Base-by-base conservation (phyloP, 2,888 invertebrate species). In the Nowickia ferox region DNA sequence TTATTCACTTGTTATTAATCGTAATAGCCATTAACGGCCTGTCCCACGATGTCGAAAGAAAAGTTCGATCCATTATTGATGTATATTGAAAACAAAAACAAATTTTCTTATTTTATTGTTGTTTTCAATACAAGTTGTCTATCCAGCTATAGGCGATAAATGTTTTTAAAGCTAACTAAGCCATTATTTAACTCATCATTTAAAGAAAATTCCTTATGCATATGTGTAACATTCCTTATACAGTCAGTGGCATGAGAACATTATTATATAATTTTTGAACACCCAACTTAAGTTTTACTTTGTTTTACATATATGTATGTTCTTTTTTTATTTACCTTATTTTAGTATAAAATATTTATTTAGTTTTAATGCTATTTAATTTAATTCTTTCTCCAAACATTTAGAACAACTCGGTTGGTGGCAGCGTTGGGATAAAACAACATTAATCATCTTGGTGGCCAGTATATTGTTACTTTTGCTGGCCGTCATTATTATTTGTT, bases 381-480 rank as follows among this genome's bases (percentile, higher is more conserved):
- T 38, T n/a, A 15, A 44, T 17, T 59, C 17, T 83, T 40, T 66
- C 66, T 46, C 22, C 17, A 15, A 53, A 42, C 15, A 69, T 68
- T 87, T 94, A 96, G 97, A 97, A 90, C 96, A 95, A 89, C 94
- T 95, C 84, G 95, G 96, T 3, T 97, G 97, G 96, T 97, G 97
- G 96, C 94, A 95, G 88, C 94, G 94, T 84, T 94, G 96, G 87
- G 96, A 96, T 89, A 96, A 96, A 88, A 96, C 97, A 89, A 96
- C 96, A 89, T 93, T 97, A 84, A 94, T 97, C 89, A 95, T 97
- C 86, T 94, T 97, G 86, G 94, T 95, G 74, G 95, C 95, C 83
- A 94, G 95, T 63, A 95, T 97, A 9, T 94, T 95, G 74, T 95
- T 95, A 55, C 94, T 96, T 87, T 93, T 96, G 87, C 93, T 94